Conservation (phyloP, 2,888 invertebrate genomes). For the Lepetodrilus schrolli region DNA sequence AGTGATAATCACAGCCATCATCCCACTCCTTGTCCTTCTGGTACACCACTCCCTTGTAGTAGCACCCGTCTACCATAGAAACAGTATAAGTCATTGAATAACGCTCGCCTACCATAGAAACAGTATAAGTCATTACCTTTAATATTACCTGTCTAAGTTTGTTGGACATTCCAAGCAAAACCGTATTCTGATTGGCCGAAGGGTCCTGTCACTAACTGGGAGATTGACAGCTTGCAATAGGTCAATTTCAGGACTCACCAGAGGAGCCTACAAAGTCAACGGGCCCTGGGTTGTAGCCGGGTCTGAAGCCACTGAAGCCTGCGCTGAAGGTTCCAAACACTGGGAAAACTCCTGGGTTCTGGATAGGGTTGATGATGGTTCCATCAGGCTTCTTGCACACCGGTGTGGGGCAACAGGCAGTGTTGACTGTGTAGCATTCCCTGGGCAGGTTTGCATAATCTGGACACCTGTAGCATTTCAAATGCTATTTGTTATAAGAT, state of each 20-base stretch:
- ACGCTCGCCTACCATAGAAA: slow-evolving; percentile 31
- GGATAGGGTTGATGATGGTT: slow-evolving; percentile 30
- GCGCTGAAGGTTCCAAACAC: slow-evolving; percentile 49
- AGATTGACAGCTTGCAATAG: too few relatives aligned
- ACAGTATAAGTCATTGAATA: slow-evolving; percentile 33
- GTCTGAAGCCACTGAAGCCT: slow-evolving; percentile 61
- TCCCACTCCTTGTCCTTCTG: slow-evolving; percentile 59
- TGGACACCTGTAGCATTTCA: slow-evolving; percentile 47
- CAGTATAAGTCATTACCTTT: too few relatives aligned
- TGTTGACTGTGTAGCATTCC: slow-evolving; percentile 53
- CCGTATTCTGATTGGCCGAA: too few relatives aligned
- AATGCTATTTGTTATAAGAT: too few relatives aligned
- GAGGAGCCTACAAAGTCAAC: too few relatives aligned
- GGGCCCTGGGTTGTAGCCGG: slow-evolving; percentile 40
- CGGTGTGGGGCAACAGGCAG: slow-evolving; percentile 47
- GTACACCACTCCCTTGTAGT: slow-evolving; percentile 55
- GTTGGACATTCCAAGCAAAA: too few relatives aligned
- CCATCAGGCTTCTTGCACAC: slow-evolving; percentile 38
- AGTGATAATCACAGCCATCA: slow-evolving; percentile 62
- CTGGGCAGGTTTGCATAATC: slow-evolving; percentile 49
- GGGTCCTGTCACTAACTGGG: too few relatives aligned
- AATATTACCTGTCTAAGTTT: too few relatives aligned
- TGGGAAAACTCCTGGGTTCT: slow-evolving; percentile 44
- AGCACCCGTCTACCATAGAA: slow-evolving; percentile 33
- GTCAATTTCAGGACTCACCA: neutral